phyloP scores from a whole-genome alignment of 2,888 invertebrate genomes.

The Toxonevra muliebris region DNA sequence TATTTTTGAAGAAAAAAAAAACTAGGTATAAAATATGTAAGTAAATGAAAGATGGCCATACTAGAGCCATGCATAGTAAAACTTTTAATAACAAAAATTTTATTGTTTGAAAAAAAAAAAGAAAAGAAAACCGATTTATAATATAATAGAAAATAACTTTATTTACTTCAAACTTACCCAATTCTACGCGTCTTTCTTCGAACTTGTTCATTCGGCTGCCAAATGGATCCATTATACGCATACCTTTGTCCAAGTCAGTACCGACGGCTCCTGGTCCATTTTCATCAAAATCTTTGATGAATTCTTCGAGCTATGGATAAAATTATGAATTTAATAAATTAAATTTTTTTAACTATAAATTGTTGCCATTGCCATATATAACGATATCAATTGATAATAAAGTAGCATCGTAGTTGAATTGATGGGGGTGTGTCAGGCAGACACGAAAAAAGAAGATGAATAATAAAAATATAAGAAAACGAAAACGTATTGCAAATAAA shows the following conservation, averaged over 20 bases:
- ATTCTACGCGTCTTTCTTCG: conserved; percentile 71
- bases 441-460: conserved; percentile 10
- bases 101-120: not conserved
- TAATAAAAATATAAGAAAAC: not conserved
- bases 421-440: not conserved
- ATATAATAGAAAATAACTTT: not conserved
- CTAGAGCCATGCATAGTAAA: not conserved
- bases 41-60: conserved; percentile 8
- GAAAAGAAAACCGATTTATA: not conserved
- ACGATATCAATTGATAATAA: too few relatives aligned
- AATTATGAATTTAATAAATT: too few relatives aligned
- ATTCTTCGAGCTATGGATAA: conserved; percentile 67
- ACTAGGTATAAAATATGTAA: not conserved
- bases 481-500: not conserved
- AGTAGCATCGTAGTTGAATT: too few relatives aligned
- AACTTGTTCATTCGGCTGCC: conserved; percentile 71
- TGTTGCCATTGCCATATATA: too few relatives aligned
- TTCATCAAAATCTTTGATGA: conserved; percentile 76
- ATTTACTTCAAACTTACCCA: conserved; percentile 47
- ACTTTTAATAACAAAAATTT: not conserved
- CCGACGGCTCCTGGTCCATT: conserved; percentile 86
- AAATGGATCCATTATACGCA: conserved; percentile 72
- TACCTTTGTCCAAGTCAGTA: conserved; percentile 78
- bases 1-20: conserved; percentile 53
- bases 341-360: too few relatives aligned